Evolutionary conservation across 2,797 vertebrate genomes (phyloP), one percentile per base, ranked within the genome.

Genomic region (Sarcophilus harrisii): DNA sequence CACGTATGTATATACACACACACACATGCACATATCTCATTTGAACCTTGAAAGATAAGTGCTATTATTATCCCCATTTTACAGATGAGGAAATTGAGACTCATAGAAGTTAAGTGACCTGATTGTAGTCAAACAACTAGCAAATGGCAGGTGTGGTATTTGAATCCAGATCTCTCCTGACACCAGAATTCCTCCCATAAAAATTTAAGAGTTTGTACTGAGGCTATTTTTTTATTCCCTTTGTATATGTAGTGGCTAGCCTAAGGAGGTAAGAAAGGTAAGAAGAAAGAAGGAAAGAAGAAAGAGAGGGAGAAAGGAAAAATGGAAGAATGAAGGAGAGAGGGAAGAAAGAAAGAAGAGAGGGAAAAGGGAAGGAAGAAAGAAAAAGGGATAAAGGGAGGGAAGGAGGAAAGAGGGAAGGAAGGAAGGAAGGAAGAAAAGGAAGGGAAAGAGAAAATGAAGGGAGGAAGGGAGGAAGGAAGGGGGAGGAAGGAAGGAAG

Each of bases 371-470:
- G 57, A 21, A 21, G 57, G 57, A 16, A 18, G 18, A 58, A 11
- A 4, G 18, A 58, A 21, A 4, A 4, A 58, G 57, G 57, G 5
- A 32, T 11, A 11, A n/a, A n/a, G 32, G 13, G 16, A n/a, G 30
- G 62, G 2, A n/a, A 1, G 62, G 1, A n/a, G 3, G 4, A 13
- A n/a, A 4, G 14, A n/a, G 13, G 1, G 5, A 6, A n/a, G 28
- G 28, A 11, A 30, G 4, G 32, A 0, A 66, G 14, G 5, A 8
- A 29, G 2, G 14, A 54, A 29, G 5, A 1, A 14, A 12, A 90
- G 59, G 59, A 0, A 89, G 24, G 11, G 12, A 60, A 2, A 4
- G 16, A 16, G 30, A 6, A 32, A 32, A n/a, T 30, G 32, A 6
- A n/a, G 12, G 32, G 18, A 66, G 14, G 29, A 12, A 90, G 24